Evolutionary conservation across 1,140 invertebrate genomes (phyloP), one percentile per base, ranked within the genome.

Genomic region (Neodiprion fabricii): DNA sequence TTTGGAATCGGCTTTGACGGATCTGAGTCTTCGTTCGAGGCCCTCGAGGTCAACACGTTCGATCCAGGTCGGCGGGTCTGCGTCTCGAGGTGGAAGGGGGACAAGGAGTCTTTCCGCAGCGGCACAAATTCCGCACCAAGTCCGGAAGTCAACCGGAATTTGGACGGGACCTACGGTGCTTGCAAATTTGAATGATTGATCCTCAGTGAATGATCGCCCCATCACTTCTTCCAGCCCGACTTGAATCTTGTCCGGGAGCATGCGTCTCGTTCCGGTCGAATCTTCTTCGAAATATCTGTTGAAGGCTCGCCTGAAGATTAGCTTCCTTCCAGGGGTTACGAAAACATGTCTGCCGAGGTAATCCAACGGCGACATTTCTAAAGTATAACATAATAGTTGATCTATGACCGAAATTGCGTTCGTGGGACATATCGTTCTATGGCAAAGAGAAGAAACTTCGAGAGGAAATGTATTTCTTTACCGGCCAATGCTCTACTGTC

Each of bases 121-220:
- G 0, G 92, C 92, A 79, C 92, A 93, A 17, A 94, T 81, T 11
- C 92, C 92, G 79, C 92, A 93, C 91, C 92, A 94, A 4, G 89
- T 90, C 66, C 91, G 88, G 81, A 92, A 94, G 82, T 91, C 90
- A 21, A 93, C 77, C 1, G 87, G 82, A 68, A 90, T 88, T 1
- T 84, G 81, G 23, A 85, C 82, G 1, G 87, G 81, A 85, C 91
- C 89, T 75, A 93, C 85, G 4, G 91, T 80, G 40, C 73, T 74
- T 49, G 81, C 83, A 67, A 92, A 90, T 17, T 89, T 80, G 11
- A 72, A 77, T 5, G 78, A 80, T 75, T 93, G 89, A 9, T 90
- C 85, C 1, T 83, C 70, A 0, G 80, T 89, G 53, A 93, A 82
- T 14, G 87, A 83, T 65, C 90, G 90, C 2, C 92, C 92, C 88